Percentiles rank a stretch among this genome's conserved stretches.
Conservation (phyloP, 2,888 invertebrate species). For the Drosophila mayaguana region DNA sequence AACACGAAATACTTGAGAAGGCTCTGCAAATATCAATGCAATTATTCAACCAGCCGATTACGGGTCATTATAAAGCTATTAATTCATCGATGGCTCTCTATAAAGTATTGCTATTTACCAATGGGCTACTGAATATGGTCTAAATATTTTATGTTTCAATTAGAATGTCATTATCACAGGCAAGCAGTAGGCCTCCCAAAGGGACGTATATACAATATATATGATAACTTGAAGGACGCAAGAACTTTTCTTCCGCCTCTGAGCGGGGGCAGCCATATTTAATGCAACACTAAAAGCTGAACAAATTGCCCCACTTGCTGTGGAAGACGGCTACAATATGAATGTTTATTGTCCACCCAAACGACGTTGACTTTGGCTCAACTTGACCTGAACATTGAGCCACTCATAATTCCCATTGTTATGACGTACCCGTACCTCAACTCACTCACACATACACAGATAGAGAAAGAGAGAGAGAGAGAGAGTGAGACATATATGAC, state of each 20-base stretch:
- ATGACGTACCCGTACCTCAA: slow-evolving; percentile 15
- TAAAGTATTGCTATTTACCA: slow-evolving; percentile 35
- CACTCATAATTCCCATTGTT: slow-evolving; percentile 70
- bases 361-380: slow-evolving; percentile 60
- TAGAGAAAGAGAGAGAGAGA: not conserved
- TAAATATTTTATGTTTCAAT: slow-evolving; percentile 79
- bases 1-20: not conserved
- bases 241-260: slow-evolving; percentile 30
- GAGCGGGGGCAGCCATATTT: slow-evolving; percentile 44
- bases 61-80: slow-evolving; percentile 47
- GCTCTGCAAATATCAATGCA: slow-evolving; percentile 19
- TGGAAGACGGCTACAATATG: slow-evolving; percentile 40
- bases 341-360: slow-evolving; percentile 65
- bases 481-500: slow-evolving; percentile 2
- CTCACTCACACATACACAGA: not conserved
- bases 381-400: slow-evolving; percentile 65
- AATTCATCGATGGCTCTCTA: slow-evolving; percentile 26
- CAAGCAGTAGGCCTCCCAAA: slow-evolving; percentile 40
- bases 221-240: slow-evolving; percentile 55
- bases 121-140: slow-evolving; percentile 20
- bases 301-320: slow-evolving; percentile 66
- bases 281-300: slow-evolving; percentile 60
- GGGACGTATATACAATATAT: slow-evolving; percentile 28
- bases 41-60: slow-evolving; percentile 20
- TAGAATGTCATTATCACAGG: slow-evolving; percentile 69